Conservation (phyloP, 2,797 vertebrate genomes). For the Arctocebus calabarensis region DNA sequence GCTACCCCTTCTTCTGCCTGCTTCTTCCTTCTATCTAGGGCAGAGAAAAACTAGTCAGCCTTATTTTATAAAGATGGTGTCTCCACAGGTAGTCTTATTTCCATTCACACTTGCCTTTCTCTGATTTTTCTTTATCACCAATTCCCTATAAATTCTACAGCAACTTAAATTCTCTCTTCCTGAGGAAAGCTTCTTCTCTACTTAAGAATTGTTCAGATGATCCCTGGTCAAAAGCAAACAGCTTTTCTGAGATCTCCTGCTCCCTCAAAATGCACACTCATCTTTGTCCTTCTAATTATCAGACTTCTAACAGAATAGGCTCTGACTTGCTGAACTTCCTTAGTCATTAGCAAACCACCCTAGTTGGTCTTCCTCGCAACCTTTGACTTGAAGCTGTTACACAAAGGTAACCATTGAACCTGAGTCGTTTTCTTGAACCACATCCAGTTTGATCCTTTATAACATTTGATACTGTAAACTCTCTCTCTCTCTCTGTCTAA, state of each 20-base stretch:
- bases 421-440: background rate
- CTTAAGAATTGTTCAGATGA: background rate
- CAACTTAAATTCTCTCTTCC: constrained; percentile 32
- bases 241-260: background rate
- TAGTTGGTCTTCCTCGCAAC: background rate
- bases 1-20: background rate
- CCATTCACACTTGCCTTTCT: background rate
- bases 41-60: background rate
- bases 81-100: background rate
- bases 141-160: background rate
- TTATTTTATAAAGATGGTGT: background rate
- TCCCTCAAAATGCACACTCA: background rate
- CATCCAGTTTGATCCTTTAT: background rate
- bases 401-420: background rate
- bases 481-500: background rate
- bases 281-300: background rate
- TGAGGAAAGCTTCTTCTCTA: background rate
- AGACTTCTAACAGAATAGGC: background rate
- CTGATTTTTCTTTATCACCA: background rate
- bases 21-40: background rate
- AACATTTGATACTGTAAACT: background rate
- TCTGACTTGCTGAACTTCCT: background rate
- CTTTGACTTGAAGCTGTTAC: background rate
- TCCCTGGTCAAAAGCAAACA: background rate
- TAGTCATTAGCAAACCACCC: background rate